phyloP scores from a whole-genome alignment of 30 jellyfish, hydroid and myxozoan genomes.

The Pseudorhiza aurosa region DNA sequence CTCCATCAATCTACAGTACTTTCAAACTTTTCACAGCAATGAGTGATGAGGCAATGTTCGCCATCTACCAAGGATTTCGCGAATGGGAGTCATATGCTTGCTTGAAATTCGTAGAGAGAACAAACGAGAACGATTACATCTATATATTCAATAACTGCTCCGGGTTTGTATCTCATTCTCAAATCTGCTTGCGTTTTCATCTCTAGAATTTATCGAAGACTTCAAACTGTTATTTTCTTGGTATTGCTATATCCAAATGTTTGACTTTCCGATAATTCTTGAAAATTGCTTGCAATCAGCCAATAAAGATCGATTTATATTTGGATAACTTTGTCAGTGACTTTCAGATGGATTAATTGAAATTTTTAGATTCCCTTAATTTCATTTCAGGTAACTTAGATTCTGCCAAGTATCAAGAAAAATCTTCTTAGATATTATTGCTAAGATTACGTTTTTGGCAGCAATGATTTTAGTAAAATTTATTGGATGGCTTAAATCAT shows the following conservation, averaged over 20 bases:
- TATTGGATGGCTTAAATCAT: no score
- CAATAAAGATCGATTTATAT: background rate
- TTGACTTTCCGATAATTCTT: background rate
- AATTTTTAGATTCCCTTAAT: no score
- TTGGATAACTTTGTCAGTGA: no score
- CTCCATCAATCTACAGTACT: no score
- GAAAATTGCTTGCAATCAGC: background rate
- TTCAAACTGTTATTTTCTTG: background rate
- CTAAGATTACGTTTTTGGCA: no score
- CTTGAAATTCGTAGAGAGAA: conserved; percentile 64
- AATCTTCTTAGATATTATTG: no score
- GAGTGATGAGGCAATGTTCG: conserved; percentile 70
- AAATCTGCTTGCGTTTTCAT: no score
- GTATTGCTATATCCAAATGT: background rate
- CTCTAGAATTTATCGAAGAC: background rate
- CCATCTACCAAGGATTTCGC: conserved; percentile 67
- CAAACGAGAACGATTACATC: conserved; percentile 75
- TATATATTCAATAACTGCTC: conserved; percentile 64
- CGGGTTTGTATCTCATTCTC: conserved; percentile 63
- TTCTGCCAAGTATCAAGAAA: no score
- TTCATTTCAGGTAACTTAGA: no score
- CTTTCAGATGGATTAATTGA: no score
- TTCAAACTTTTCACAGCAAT: no score
- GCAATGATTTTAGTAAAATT: no score
- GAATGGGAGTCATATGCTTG: conserved; percentile 84